phyloP scores from a whole-genome alignment of 2,888 invertebrate genomes.

The Folsomia manolachei region DNA sequence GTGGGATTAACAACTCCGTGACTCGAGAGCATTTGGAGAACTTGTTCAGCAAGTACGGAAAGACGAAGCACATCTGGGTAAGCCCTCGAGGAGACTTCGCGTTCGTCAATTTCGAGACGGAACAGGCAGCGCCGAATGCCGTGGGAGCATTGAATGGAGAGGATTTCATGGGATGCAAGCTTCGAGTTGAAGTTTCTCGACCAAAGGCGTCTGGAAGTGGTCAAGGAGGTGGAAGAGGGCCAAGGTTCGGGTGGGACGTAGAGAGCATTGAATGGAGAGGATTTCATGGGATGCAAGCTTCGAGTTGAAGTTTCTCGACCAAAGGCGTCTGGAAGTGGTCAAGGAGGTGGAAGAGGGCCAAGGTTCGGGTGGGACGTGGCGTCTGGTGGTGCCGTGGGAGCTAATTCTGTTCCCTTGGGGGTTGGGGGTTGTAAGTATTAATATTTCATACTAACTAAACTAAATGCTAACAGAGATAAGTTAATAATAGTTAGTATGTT shows the following conservation, averaged over 20 bases:
- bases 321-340: no score
- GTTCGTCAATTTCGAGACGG: slow-evolving; percentile 86
- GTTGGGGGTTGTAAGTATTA: no score
- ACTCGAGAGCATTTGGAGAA: slow-evolving; percentile 88
- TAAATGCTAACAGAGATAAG: no score
- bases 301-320: no score
- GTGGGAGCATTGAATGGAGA: slow-evolving; percentile 84
- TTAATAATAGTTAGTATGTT: no score
- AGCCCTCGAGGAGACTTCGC: slow-evolving; percentile 94
- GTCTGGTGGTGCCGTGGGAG: no score
- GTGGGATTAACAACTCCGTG: slow-evolving; percentile 81
- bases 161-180: slow-evolving; percentile 79
- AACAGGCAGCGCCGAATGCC: slow-evolving; percentile 83
- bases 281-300: no score
- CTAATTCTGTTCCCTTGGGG: no score
- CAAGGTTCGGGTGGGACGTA: slow-evolving; percentile 5
- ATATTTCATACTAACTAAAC: no score
- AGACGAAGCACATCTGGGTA: slow-evolving; percentile 88
- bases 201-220: slow-evolving; percentile 51
- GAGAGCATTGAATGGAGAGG: background rate
- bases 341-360: slow-evolving; percentile 65
- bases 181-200: slow-evolving; percentile 83
- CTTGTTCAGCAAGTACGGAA: slow-evolving; percentile 88
- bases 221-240: slow-evolving; percentile 35
- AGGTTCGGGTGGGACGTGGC: no score